Evolutionary conservation across 1,140 invertebrate species (phyloP), one percentile per base, ranked within the genome.

Genomic region (Eupeodes corollae): DNA sequence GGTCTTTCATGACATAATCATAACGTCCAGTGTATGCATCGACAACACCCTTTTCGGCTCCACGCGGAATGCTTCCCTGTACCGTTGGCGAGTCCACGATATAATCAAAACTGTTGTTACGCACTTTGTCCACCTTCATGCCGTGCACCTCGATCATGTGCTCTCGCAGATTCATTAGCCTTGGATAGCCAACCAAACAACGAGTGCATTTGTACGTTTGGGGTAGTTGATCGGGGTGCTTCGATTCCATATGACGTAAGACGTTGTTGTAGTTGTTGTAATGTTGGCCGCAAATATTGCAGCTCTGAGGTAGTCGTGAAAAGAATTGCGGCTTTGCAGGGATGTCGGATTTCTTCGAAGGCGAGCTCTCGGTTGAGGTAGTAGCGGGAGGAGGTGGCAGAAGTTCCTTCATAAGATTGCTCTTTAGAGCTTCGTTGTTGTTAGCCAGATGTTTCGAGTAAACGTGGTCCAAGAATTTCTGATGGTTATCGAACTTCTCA

Each of bases 201-300:
- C 58, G 54, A 16, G 64, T 60, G 44, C 66, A 68, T 35, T 66
- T 65, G 49, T 68, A 68, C 1, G 63, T 68, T 32, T 63, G 58
- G 8, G 66, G 66, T 37, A 68, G 46, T 45, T 68, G 67, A 40
- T 68, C 65, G 0, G 66, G 66, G 57, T 68, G 66, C 53, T 68
- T 68, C 6, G 65, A 66, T 42, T 68, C 66, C 66, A 68, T 68
- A 44, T 68, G 66, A 0, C 66, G 56, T 42, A 68, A 47, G 30
- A 68, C 66, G 43, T 68, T 68, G 46, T 68, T 68, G 40, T 68
- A 68, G 47, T 68, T 68, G 34, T 68, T 68, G 44, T 68, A 68
- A 43, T 67, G 63, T 40, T 68, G 63, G 0, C 62, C 60, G 46
- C 66, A 68, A 30, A 68, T 68, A 2, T 61, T 62, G 21, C 66